phyloP scores from a whole-genome alignment of 2,113 vertebrate species.

The Oceanites oceanicus region DNA sequence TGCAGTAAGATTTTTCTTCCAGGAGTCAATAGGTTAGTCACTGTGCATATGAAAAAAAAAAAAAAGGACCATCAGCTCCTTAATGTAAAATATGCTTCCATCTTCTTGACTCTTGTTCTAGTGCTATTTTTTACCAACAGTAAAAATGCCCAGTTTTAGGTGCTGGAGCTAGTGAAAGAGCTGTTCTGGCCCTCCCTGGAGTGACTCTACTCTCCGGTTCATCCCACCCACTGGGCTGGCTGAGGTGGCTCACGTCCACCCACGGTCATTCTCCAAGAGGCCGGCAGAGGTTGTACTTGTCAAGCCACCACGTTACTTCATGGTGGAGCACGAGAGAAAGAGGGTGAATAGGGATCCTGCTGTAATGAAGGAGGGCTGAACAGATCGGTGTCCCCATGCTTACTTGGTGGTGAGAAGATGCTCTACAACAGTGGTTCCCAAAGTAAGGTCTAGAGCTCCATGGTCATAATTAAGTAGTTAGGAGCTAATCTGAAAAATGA shows the following conservation, averaged over 20 bases:
- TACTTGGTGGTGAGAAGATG: not conserved
- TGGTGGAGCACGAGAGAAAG: not conserved
- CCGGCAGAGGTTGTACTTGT: not conserved
- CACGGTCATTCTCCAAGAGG: fast-evolving
- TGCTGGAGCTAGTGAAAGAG: not conserved
- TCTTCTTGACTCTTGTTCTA: not conserved
- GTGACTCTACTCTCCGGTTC: not conserved
- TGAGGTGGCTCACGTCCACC: not conserved
- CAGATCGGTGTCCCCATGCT: not conserved
- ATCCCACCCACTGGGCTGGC: not conserved
- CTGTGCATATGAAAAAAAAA: fast-evolving
- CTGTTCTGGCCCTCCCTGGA: not conserved
- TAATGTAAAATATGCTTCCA: not conserved
- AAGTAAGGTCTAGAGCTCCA: not conserved
- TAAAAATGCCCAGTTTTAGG: not conserved
- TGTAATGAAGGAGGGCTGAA: not conserved
- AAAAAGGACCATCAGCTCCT: not conserved
- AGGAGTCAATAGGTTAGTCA: not conserved
- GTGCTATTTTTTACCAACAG: not conserved
- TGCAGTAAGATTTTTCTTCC: not conserved
- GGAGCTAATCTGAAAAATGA: not conserved
- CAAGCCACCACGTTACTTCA: not conserved
- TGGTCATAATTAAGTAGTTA: not conserved
- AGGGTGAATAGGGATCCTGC: not conserved
- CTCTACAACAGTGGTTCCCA: not conserved